Evolutionary conservation across 1,140 invertebrate genomes (phyloP), one percentile per base, ranked within the genome.

Genomic region (Idris sp.): DNA sequence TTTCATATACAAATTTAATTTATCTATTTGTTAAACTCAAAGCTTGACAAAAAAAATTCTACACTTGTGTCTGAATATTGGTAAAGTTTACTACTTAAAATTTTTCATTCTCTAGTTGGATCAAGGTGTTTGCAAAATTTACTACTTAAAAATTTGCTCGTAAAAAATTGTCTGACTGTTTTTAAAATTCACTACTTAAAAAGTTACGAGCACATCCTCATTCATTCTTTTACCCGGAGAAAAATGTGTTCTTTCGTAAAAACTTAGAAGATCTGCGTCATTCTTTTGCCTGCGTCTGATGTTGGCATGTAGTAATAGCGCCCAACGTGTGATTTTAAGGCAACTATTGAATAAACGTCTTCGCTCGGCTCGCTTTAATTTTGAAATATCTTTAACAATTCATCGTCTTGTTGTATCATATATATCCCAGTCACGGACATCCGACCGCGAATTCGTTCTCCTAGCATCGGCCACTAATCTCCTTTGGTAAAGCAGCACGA

Each of bases 401-500:
- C 56, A 51, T 72, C 30, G 49, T 72, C 44, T 33, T 51, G 43
- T 51, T 51, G 46, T 35, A 18, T 22, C 59, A 28, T 67, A 76
- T 76, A 69, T 62, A 74, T 73, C 64, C 64, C 41, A 69, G 64
- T 69, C 69, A 69, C 58, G 69, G 56, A 68, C 33, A 68, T 38
- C 58, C 59, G 59, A 77, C 75, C 75, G 64, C 69, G 64, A 74
- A 77, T 77, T 77, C 58, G 69, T 74, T 71, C 48, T 48, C 46
- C 31, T 38, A 43, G 54, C 51, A 67, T 61, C 58, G 46, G 54
- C 48, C 36, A 71, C 69, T 74, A 76, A 78, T 73, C 62, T 76
- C 72, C 67, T 78, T 75, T 65, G 62, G 38, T 41, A 61, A 65
- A 73, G 44, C 30, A 26, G 35, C 30, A 35, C 56, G 54, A 48